phyloP scores from a whole-genome alignment of 2,113 vertebrate species.

The Macquaria ambigua region DNA sequence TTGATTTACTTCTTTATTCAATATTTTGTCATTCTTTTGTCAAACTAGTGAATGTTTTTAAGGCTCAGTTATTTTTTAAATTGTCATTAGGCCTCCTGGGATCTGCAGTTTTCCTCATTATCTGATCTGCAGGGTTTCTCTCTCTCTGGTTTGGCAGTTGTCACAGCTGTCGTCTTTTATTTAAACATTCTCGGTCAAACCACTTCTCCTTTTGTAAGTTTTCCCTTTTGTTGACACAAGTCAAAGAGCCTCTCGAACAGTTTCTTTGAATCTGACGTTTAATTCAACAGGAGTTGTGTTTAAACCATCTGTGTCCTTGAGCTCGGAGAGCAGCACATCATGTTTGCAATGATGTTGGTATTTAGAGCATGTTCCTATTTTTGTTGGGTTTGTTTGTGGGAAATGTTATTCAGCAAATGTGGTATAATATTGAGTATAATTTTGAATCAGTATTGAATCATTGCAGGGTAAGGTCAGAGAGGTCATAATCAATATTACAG shows the following conservation, averaged over 20 bases:
- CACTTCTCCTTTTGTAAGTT: neutral
- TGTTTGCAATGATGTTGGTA: neutral
- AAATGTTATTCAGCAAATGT: too few relatives aligned
- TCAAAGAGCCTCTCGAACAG: neutral
- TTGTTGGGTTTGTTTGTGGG: too few relatives aligned
- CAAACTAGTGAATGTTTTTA: neutral
- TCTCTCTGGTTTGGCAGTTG: neutral
- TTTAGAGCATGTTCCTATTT: neutral
- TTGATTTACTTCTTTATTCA: neutral
- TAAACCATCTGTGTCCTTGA: neutral
- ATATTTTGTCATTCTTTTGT: neutral
- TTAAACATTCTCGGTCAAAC: neutral
- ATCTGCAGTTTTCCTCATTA: neutral
- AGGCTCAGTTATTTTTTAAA: neutral
- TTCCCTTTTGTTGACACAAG: neutral
- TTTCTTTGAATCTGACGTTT: neutral
- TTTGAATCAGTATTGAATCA: too few relatives aligned
- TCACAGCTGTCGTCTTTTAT: neutral
- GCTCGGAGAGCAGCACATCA: neutral
- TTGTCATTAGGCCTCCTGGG: neutral
- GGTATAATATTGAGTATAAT: too few relatives aligned
- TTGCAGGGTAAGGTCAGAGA: too few relatives aligned
- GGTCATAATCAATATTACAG: too few relatives aligned
- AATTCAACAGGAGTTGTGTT: neutral
- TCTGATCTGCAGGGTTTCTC: neutral